Base-by-base conservation (phyloP, 2,797 vertebrate genomes). In the Onychomys arenicola region DNA sequence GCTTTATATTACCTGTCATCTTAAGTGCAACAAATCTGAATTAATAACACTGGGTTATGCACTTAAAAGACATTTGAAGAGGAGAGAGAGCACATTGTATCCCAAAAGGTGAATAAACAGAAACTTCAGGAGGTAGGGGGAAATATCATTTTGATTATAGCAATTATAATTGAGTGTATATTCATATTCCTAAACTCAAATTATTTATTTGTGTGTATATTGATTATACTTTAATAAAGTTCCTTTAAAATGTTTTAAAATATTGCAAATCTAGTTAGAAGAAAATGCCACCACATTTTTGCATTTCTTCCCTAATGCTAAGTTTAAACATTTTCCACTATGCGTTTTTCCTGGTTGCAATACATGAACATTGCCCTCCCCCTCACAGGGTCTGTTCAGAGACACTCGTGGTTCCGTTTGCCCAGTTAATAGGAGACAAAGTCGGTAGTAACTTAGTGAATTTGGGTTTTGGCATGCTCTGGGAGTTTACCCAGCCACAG, bases 401-500 rank as follows among this genome's bases (percentile, higher is more conserved):
- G 73, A 55, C 46, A 89, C 46, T 65, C 57, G 19, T 46, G 65
- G 23, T 65, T 93, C 85, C n/a, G 25, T n/a, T 19, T 0, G 1
- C 67, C 94, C 86, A 63, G 61, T 71, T 77, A 90, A 94, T 0
- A 92, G 69, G 27, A 96, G 57, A 83, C 67, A 71, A 77, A 6
- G 29, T 84, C 69, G 4, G 81, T 6, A 93, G 81, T 69, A 78
- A 81, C 69, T 75, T 14, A 63, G 55, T 10, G 1, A 84, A 37
- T 52, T 89, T 91, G 78, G 55, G 69, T 96, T 93, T 92, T 73
- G 59, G 49, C 55, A 46, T 1, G 21, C 67, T 82, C 87, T 87
- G 55, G 69, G 77, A 91, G n/a, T 93, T 92, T 88, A 95, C 63
- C 86, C 76, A 77, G 55, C 83, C 94, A 75, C 12, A 49, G 69